Evolutionary conservation across 2,888 invertebrate genomes (phyloP).

Genomic region (Rotaria macrura): DNA sequence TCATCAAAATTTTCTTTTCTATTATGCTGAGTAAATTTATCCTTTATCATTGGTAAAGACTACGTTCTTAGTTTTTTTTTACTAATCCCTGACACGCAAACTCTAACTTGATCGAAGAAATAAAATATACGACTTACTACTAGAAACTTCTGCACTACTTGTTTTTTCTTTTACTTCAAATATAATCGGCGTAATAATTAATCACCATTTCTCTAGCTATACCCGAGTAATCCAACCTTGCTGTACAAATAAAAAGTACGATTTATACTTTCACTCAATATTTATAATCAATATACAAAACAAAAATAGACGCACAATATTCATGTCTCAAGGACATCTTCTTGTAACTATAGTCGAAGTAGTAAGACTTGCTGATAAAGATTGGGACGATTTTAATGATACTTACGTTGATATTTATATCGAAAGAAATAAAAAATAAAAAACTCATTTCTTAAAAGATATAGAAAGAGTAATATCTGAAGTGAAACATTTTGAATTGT

Average conservation of each 20-base stretch:
- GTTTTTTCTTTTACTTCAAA: too few species aligned
- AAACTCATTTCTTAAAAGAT: neutral
- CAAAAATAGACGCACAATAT: neutral
- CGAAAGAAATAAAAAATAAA: neutral
- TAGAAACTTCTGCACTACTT: too few species aligned
- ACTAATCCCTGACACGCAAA: neutral
- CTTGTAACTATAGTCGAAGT: neutral
- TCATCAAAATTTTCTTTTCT: too few species aligned
- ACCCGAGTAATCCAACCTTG: neutral
- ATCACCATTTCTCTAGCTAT: neutral
- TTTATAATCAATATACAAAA: neutral
- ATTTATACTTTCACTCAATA: neutral
- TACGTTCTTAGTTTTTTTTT: neutral
- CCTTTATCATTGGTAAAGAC: too few species aligned
- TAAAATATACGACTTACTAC: too few species aligned
- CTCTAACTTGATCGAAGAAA: neutral
- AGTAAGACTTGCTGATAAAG: neutral
- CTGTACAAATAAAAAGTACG: neutral
- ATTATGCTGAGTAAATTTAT: too few species aligned
- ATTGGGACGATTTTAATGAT: neutral
- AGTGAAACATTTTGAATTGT: neutral
- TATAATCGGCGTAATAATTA: too few species aligned
- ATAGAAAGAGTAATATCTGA: neutral
- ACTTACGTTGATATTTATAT: neutral
- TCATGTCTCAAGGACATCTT: neutral